Evolutionary conservation across 1,140 invertebrate species (phyloP).

Genomic region (Theocolax elegans): DNA sequence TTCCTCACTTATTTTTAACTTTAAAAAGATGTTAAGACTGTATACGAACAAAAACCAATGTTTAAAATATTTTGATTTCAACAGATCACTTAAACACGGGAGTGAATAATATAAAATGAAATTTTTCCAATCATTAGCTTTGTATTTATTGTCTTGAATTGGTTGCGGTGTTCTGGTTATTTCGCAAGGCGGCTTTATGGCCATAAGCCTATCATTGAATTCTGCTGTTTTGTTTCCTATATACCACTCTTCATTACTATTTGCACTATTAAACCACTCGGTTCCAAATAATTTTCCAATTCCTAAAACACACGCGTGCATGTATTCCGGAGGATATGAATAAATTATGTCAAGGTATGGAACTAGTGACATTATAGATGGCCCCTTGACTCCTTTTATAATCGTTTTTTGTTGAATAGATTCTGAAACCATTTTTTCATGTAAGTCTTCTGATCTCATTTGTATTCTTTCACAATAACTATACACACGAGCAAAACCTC

Average conservation of each 20-base stretch:
- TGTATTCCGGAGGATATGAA: no score
- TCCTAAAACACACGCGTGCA: neutral
- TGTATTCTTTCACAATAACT: no score
- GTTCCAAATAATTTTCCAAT: neutral
- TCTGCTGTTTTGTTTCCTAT: neutral
- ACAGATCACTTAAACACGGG: no score
- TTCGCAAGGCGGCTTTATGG: neutral
- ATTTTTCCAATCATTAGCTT: constrained; percentile 12
- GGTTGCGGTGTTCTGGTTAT: no score
- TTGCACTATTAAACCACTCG: no score
- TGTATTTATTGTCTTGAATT: neutral
- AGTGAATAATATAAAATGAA: no score
- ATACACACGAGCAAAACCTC: neutral
- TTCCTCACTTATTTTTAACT: constrained; percentile 6
- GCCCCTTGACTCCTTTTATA: constrained; percentile 8
- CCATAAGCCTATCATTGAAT: neutral
- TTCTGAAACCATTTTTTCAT: neutral
- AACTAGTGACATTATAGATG: neutral
- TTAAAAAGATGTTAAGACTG: neutral
- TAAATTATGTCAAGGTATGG: neutral
- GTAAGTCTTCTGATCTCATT: no score
- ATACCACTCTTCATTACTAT: neutral
- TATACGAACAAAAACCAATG: constrained; percentile 21
- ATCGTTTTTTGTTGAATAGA: neutral
- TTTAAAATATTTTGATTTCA: no score